These are phyloP conservation scores for Osmerus eperlanus DNA, from an alignment of 2,113 vertebrate species.

Conservation along the genomic window DNA sequence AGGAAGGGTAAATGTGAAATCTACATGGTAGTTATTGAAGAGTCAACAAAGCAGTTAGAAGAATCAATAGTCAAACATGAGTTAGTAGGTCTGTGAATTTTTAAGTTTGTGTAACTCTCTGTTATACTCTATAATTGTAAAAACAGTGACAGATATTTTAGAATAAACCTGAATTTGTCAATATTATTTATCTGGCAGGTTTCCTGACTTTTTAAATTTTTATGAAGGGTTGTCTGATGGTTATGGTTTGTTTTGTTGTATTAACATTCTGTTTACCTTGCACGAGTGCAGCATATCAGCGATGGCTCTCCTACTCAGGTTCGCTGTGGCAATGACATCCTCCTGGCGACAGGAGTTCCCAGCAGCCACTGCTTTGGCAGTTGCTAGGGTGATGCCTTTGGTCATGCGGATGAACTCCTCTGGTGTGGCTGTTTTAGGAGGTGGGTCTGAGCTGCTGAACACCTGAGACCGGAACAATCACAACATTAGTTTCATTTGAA, in stretches of 20 bases:
- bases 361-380: slow-evolving; percentile 93
- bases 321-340: slow-evolving; percentile 93
- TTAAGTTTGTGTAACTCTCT: too few relatives aligned
- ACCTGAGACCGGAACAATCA: slow-evolving; percentile 69
- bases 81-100: too few relatives aligned
- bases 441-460: slow-evolving; percentile 86
- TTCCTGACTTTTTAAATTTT: too few relatives aligned
- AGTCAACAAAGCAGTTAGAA: too few relatives aligned
- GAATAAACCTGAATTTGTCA: too few relatives aligned
- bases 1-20: too few relatives aligned
- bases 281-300: slow-evolving; percentile 95
- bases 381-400: slow-evolving; percentile 97
- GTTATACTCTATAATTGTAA: too few relatives aligned
- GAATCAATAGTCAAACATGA: too few relatives aligned
- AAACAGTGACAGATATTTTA: too few relatives aligned
- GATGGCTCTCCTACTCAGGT: slow-evolving; percentile 91
- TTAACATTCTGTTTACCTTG: slow-evolving; percentile 76
- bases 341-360: slow-evolving; percentile 97
- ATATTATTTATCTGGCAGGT: too few relatives aligned
- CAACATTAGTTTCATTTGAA: not conserved
- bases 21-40: too few relatives aligned
- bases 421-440: slow-evolving; percentile 86
- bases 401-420: slow-evolving; percentile 99
- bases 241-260: too few relatives aligned
- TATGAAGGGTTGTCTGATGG: not conserved